A percentile compares a stretch with the other conserved stretches of the same genome.
Conservation (phyloP, 2,113 vertebrate species). For the Euleptes europaea region DNA sequence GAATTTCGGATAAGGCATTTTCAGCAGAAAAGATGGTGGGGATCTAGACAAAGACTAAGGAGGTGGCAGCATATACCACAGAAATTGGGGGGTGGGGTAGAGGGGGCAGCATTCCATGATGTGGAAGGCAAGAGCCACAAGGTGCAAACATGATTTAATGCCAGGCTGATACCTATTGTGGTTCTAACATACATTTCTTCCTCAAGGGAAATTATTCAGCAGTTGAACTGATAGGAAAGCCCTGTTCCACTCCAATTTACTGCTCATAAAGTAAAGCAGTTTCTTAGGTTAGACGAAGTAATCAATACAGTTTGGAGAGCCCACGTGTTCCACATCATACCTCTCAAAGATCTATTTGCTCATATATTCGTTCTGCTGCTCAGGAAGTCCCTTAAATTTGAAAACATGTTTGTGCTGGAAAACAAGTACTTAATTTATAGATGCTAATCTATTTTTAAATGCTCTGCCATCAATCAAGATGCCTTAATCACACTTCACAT, state of each 20-base stretch:
- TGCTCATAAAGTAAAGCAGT: not conserved
- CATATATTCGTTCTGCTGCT: not conserved
- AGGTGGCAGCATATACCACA: not conserved
- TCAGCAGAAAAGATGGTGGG: not conserved
- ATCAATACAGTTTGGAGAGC: not conserved
- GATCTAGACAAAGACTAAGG: not conserved
- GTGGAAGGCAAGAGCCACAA: not conserved
- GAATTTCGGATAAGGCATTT: not conserved
- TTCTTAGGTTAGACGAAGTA: not conserved
- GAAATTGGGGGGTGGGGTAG: too few relatives aligned
- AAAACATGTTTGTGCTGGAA: constrained; percentile 12
- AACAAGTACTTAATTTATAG: constrained; percentile 15
- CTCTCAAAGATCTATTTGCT: not conserved
- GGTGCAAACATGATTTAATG: not conserved
- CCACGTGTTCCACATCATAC: not conserved
- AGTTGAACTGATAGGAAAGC: not conserved
- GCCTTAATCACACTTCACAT: not conserved
- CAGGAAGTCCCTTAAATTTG: constrained; percentile 7
- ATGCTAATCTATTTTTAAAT: not conserved
- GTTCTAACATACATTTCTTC: not conserved
- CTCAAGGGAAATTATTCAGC: not conserved
- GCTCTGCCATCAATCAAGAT: not conserved
- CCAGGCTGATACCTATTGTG: not conserved
- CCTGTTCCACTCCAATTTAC: not conserved
- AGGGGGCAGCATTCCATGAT: too few relatives aligned